phyloP scores from a whole-genome alignment of 2,113 vertebrate genomes.

The Todiramphus saurophagus region DNA sequence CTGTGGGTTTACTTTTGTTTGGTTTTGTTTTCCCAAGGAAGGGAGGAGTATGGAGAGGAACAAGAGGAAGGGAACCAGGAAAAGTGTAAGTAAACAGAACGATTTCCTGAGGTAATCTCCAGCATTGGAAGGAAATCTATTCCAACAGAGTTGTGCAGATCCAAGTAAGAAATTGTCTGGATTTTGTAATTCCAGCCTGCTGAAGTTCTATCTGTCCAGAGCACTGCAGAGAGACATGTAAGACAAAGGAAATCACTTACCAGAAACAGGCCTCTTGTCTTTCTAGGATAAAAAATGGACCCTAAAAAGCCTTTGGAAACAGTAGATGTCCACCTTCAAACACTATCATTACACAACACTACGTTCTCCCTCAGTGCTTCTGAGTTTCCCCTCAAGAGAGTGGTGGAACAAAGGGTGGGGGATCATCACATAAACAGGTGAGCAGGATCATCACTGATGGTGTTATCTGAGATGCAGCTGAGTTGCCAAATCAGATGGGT shows the following conservation, averaged over 20 bases:
- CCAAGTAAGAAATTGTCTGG: rapidly evolving
- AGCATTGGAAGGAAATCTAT: background rate
- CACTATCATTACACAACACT: rapidly evolving
- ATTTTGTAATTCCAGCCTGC: background rate
- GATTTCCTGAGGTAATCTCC: background rate
- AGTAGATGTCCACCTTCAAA: rapidly evolving
- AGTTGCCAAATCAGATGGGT: background rate
- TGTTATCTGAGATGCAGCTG: background rate
- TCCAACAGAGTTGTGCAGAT: background rate
- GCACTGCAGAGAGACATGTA: background rate
- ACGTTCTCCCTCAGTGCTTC: rapidly evolving
- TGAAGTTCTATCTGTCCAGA: background rate
- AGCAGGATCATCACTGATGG: background rate
- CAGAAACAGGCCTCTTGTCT: background rate
- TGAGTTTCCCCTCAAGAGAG: rapidly evolving
- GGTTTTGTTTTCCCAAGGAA: background rate
- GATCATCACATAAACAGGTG: rapidly evolving
- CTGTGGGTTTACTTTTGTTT: background rate
- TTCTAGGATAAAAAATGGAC: rapidly evolving
- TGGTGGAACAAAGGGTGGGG: rapidly evolving
- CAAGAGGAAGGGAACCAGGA: background rate
- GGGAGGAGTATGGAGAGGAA: rapidly evolving
- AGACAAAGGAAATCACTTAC: background rate
- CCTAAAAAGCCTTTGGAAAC: rapidly evolving
- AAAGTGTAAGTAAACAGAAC: rapidly evolving